phyloP scores from a whole-genome alignment of 2,888 invertebrate genomes.

The Hydropsyche betteni region DNA sequence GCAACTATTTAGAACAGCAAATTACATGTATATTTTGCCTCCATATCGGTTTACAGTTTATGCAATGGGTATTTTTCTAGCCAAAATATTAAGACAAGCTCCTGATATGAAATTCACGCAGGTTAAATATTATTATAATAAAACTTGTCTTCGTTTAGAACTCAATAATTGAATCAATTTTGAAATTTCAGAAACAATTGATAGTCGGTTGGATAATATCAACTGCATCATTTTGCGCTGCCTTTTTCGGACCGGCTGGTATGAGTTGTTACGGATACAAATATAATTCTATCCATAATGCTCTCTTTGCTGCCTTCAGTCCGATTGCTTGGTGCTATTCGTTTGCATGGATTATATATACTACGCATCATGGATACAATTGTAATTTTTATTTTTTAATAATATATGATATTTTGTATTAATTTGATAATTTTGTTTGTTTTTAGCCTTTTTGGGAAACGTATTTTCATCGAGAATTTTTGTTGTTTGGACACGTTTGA shows the following conservation, averaged over 20 bases:
- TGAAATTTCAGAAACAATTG: conserved; percentile 59
- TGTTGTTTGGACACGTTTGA: conserved; percentile 72
- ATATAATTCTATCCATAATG: conserved; percentile 71
- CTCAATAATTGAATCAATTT: neutral
- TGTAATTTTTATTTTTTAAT: conserved; percentile 56
- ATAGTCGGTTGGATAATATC: conserved; percentile 68
- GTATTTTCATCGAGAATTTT: conserved; percentile 70
- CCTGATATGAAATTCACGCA: conserved; percentile 59
- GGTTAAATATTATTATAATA: conserved; percentile 26
- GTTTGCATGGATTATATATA: conserved; percentile 74
- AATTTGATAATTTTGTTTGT: conserved; percentile 3
- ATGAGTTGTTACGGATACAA: conserved; percentile 72
- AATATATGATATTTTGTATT: neutral
- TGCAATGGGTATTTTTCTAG: conserved; percentile 72
- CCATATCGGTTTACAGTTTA: conserved; percentile 74
- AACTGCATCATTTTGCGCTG: conserved; percentile 62
- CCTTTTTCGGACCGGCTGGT: conserved; percentile 70
- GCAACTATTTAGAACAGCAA: conserved; percentile 73
- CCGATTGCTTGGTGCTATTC: conserved; percentile 75
- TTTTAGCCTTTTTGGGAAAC: conserved; percentile 64
- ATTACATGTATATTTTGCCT: conserved; percentile 74
- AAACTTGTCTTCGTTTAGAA: neutral
- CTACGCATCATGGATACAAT: conserved; percentile 70
- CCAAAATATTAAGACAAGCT: conserved; percentile 66
- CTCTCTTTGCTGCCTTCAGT: conserved; percentile 74